Evolutionary conservation across 2,113 vertebrate genomes (phyloP).

Genomic region (Entomyzon cyanotis): DNA sequence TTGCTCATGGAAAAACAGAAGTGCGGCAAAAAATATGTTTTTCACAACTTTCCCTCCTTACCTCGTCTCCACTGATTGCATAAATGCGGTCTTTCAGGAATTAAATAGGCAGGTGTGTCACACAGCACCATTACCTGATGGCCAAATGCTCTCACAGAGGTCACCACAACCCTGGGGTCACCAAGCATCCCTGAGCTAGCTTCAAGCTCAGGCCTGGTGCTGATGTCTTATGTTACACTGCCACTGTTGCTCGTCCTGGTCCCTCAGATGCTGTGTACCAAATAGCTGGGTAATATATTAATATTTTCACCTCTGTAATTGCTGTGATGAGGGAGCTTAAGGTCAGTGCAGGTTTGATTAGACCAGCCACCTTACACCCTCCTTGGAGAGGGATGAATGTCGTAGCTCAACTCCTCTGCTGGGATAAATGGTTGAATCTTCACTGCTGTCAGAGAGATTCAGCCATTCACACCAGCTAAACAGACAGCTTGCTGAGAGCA

Average conservation of each 20-base stretch:
- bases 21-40: not conserved
- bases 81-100: not conserved
- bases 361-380: not conserved
- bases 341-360: not conserved
- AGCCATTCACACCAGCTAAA: not conserved
- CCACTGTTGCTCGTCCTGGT: accelerated
- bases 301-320: not conserved
- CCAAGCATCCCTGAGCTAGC: accelerated
- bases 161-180: not conserved
- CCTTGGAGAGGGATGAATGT: not conserved
- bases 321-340: not conserved
- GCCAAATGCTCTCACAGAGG: not conserved
- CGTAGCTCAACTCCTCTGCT: not conserved
- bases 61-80: not conserved
- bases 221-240: accelerated
- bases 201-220: not conserved
- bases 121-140: not conserved
- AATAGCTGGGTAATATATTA: not conserved
- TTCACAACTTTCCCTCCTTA: not conserved
- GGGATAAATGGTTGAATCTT: not conserved
- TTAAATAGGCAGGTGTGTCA: not conserved
- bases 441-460: not conserved
- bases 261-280: accelerated
- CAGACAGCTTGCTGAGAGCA: not conserved
- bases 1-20: not conserved